Evolutionary conservation across 2,797 vertebrate genomes (phyloP), one percentile per base, ranked within the genome.

Genomic region (Arnoldichthys spilopterus): DNA sequence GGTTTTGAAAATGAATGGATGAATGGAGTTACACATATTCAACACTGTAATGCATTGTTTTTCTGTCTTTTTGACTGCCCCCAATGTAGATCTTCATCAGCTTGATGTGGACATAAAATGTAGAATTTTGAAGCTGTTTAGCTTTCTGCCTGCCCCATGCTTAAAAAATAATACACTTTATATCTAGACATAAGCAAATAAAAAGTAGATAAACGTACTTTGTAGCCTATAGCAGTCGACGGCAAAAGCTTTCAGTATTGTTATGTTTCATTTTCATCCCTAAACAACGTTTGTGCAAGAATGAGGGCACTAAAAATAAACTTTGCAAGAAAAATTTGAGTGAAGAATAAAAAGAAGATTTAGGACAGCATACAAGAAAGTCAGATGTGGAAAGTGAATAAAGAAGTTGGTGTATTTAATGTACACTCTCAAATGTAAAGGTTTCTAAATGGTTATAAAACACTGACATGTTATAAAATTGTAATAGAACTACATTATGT

Each of bases 301-400:
- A 43, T 75, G 15, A 40, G 12, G 40, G 2, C 43, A 53, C 62
- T 13, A n/a, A 12, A 47, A 74, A 47, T 56, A 16, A 66, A 26
- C 64, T 37, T 81, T 87, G 84, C 61, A 72, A 54, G 72, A 75
- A 77, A 72, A 61, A 64, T 51, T 4, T 0, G 24, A 32, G 40
- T 64, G 22, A 24, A 11, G 9, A 28, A 51, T 1, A 12, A 3
- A 32, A 22, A 5, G 22, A 20, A 26, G 16, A 20, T 8, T 20
- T n/a, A 40, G 5, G 18, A 22, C 34, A 61, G 59, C 4, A 6
- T 26, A 1, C 13, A 12, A 37, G 61, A 18, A n/a, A 13, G 26
- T 30, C 16, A 4, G 34, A 66, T 26, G 26, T 28, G 63, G 11
- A 78, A 7, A 24, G 40, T 4, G n/a, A 18, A 43, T 43, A 68